phyloP scores from a whole-genome alignment of 1,140 invertebrate genomes.

The Macrobrachium nipponense region DNA sequence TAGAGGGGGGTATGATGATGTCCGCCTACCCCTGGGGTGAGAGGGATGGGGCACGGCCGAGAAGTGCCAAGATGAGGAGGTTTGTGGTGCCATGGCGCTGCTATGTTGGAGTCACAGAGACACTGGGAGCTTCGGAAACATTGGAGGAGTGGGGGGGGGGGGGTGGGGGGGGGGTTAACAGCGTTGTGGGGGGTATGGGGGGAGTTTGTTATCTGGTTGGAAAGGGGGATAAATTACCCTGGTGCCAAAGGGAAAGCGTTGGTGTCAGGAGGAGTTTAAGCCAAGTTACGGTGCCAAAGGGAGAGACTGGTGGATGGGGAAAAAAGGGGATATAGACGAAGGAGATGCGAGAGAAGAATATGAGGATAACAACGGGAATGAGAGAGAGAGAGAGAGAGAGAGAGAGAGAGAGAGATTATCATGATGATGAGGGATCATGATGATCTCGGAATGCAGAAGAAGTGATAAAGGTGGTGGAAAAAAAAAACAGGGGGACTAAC shows the following conservation, averaged over 20 bases:
- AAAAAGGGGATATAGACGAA: neutral
- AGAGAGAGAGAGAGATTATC: neutral
- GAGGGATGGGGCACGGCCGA: too few relatives aligned
- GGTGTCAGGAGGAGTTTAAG: too few relatives aligned
- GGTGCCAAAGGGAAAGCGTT: too few relatives aligned
- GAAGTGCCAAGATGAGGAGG: neutral
- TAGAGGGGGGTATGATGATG: too few relatives aligned
- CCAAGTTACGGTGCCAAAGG: too few relatives aligned
- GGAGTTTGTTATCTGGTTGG: neutral
- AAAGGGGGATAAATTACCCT: neutral
- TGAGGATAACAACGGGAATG: neutral
- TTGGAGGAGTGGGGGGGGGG: neutral
- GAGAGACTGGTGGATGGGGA: neutral
- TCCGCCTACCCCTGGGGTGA: too few relatives aligned
- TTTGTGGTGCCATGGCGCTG: neutral
- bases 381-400: slow-evolving; percentile 12
- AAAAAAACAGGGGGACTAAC: too few relatives aligned
- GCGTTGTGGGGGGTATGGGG: too few relatives aligned
- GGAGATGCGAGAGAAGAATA: neutral
- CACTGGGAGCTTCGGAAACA: neutral
- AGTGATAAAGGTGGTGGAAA: too few relatives aligned
- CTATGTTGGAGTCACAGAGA: neutral
- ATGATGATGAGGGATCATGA: neutral
- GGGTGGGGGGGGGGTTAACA: neutral
- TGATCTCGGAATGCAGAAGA: too few relatives aligned